Evolutionary conservation across 2,113 vertebrate species (phyloP).

Genomic region (Albula glossodonta): DNA sequence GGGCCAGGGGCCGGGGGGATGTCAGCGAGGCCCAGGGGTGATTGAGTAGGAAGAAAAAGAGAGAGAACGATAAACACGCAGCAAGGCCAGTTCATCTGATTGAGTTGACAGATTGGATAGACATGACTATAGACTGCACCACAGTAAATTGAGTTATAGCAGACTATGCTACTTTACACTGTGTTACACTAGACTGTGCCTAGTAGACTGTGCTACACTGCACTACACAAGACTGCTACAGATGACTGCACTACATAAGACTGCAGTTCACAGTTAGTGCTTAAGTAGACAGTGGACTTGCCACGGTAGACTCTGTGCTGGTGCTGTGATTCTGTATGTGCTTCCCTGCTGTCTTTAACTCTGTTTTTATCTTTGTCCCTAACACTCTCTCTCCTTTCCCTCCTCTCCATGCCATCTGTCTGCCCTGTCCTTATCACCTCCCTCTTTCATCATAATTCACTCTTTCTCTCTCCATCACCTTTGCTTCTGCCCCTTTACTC

Average conservation of each 20-base stretch:
- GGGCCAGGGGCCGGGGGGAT: constrained; percentile 30
- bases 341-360: not conserved
- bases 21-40: constrained; percentile 38
- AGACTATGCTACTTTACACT: no score
- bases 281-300: no score
- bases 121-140: no score
- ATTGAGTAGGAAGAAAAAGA: constrained; percentile 52
- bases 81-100: not conserved
- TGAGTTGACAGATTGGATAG: no score
- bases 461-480: constrained; percentile 27
- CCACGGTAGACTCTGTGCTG: no score
- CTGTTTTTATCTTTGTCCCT: constrained; percentile 38
- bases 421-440: not conserved
- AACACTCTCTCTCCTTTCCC: constrained; percentile 3
- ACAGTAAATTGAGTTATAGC: no score
- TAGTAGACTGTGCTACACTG: no score
- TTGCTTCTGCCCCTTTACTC: not conserved
- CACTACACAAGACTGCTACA: no score
- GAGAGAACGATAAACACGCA: constrained; percentile 47
- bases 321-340: not conserved
- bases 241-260: no score
- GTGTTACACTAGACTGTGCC: no score
- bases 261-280: no score
- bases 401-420: not conserved
- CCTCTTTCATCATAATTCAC: constrained; percentile 27